Evolutionary conservation across 2,888 invertebrate species (phyloP), one percentile per base, ranked within the genome.

Genomic region (Coecobrya sp.): DNA sequence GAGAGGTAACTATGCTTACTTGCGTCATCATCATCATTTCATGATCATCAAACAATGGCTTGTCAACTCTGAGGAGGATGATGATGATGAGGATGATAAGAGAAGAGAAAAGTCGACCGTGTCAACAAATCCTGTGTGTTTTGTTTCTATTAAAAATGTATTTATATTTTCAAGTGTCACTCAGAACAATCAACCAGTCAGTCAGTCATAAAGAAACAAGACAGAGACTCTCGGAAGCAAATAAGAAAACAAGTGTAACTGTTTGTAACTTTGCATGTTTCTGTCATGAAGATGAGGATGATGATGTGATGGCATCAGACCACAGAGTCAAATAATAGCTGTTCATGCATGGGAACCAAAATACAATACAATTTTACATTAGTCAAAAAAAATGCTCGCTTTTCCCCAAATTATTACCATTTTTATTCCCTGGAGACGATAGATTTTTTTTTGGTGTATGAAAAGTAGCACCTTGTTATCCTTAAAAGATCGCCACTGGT

Each of bases 241-340:
- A 70, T 16, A 36, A 3, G 1, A 22, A 11, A 76, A 76, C 76
- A 76, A 59, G 82, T 59, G 82, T 82, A 82, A 82, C 27, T 82
- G 59, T 82, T 82, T 82, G 82, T 82, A 82, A 82, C 19, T 82
- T 59, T 82, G 82, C 82, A 82, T 82, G 82, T 82, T 82, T 30
- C 59, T 82, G 30, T 82, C 68, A 70, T 19, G 30, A 70, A n/a
- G 30, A n/a, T 7, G 7, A 73, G 0, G 73, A 73, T 45, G 73
- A 73, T 73, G 42, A n/a, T n/a, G n/a, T n/a, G n/a, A 73, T 45
- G 42, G 22, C 45, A 45, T 22, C 25, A 10, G 13, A 65, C 27
- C 25, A 65, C 8, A 27, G 27, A 65, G 62, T 3, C 1, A 11
- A 10, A 49, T 1, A 1, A 49, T 59, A 19, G 10, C n/a, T n/a